phyloP scores from a whole-genome alignment of 2,797 vertebrate species.

The Phoxinus dragarum region DNA sequence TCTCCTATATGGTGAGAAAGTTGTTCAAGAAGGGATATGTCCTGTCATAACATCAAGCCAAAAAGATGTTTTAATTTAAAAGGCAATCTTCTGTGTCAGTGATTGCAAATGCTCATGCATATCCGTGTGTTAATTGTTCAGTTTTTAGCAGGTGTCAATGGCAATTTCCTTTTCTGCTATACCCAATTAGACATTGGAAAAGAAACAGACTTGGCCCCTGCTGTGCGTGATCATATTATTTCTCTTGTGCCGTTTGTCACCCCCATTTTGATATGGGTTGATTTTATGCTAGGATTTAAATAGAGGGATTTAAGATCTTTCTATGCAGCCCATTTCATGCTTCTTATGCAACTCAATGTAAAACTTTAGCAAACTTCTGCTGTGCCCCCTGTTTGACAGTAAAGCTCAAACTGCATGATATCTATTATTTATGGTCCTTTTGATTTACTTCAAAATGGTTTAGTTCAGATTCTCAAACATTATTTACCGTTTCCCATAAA shows the following conservation, averaged over 20 bases:
- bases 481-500: slow-evolving; percentile 48
- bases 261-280: neutral
- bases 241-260: slow-evolving; percentile 22
- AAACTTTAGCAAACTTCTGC: slow-evolving; percentile 49
- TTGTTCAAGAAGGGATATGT: neutral
- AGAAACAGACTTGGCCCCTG: slow-evolving; percentile 52
- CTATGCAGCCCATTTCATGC: slow-evolving; percentile 27
- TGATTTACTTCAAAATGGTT: slow-evolving; percentile 55
- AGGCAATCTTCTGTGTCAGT: slow-evolving; percentile 24
- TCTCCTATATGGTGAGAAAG: neutral
- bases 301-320: neutral
- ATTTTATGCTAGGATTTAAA: slow-evolving; percentile 39
- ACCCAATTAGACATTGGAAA: slow-evolving; percentile 61
- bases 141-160: slow-evolving; percentile 59
- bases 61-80: slow-evolving; percentile 25
- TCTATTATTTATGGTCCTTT: slow-evolving; percentile 60
- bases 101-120: slow-evolving; percentile 47
- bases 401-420: slow-evolving; percentile 37
- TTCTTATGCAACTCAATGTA: slow-evolving; percentile 38
- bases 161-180: slow-evolving; percentile 58
- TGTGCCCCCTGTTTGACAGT: slow-evolving; percentile 30
- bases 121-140: slow-evolving; percentile 59
- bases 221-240: slow-evolving; percentile 64
- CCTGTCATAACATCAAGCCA: neutral
- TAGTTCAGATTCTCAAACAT: slow-evolving; percentile 56